Evolutionary conservation across 2,888 invertebrate genomes (phyloP).

Genomic region (Thecocarcelia acutangulata): DNA sequence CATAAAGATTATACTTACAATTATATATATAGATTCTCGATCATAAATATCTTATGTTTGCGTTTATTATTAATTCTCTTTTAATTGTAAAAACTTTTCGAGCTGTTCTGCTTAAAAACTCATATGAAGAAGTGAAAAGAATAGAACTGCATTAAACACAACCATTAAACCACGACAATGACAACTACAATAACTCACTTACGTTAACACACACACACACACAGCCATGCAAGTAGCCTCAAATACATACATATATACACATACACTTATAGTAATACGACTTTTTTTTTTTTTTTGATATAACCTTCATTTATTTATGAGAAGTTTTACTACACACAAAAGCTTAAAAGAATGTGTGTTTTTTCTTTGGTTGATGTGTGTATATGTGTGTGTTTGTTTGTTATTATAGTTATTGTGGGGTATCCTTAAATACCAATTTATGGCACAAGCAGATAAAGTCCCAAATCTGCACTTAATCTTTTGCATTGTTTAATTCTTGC

Average conservation of each 20-base stretch:
- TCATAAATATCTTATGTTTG: no score
- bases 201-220: conserved; percentile 20
- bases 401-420: conserved; percentile 70
- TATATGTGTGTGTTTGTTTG: conserved; percentile 35
- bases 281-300: conserved; percentile 44
- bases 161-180: conserved; percentile 67
- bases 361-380: conserved; percentile 25
- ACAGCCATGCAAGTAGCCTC: not conserved
- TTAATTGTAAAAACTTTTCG: conserved; percentile 14
- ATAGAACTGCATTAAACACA: conserved; percentile 57
- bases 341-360: conserved; percentile 31
- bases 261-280: conserved; percentile 67
- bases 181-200: conserved; percentile 69
- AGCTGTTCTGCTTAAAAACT: not conserved
- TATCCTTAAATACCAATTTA: conserved; percentile 81
- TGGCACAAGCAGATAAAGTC: conserved; percentile 81
- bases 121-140: conserved; percentile 9
- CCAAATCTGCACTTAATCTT: conserved; percentile 81
- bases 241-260: conserved; percentile 20
- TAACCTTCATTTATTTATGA: conserved; percentile 49
- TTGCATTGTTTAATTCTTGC: conserved; percentile 81
- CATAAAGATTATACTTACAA: no score
- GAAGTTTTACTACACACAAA: conserved; percentile 24
- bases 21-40: no score
- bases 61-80: no score